A percentile compares a stretch with the other conserved stretches of the same genome.
Evolutionary conservation across 2,113 vertebrate genomes (phyloP).

Genomic region (Cochlearius cochlearius): DNA sequence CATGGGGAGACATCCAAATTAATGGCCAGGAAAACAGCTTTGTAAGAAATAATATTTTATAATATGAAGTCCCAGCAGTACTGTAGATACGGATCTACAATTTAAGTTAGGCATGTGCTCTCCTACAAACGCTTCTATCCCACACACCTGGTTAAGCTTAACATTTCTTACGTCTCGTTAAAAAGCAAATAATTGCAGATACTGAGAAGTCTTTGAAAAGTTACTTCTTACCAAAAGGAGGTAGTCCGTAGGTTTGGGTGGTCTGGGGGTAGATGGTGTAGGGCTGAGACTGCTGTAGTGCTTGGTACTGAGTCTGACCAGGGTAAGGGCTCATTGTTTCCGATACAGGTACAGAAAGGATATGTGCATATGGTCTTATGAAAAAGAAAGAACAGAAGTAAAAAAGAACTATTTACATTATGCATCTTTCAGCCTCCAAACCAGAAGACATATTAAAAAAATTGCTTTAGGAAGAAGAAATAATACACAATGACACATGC

Average conservation of each 20-base stretch:
- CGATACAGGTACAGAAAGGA: constrained; percentile 78
- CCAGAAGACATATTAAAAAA: not conserved
- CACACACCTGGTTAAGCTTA: not conserved
- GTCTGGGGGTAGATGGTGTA: constrained; percentile 91
- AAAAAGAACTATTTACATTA: not conserved
- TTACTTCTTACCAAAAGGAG: constrained; percentile 90
- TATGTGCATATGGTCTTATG: constrained; percentile 80
- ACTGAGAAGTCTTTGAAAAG: not conserved
- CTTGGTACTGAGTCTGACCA: constrained; percentile 84
- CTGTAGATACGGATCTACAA: not conserved
- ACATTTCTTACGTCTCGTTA: too few relatives aligned
- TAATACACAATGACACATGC: not conserved
- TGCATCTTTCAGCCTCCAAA: not conserved
- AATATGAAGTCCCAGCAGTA: not conserved
- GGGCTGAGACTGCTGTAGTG: constrained; percentile 86
- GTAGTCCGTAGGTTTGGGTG: constrained; percentile 93
- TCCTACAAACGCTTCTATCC: not conserved
- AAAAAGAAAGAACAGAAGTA: constrained; percentile 28
- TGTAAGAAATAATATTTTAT: not conserved
- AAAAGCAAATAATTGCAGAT: not conserved
- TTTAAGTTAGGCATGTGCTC: not conserved
- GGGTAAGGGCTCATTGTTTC: constrained; percentile 87
- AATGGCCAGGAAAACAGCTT: not conserved
- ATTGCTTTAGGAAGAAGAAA: not conserved
- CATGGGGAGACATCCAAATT: not conserved